Evolutionary conservation across 2,888 invertebrate species (phyloP), one percentile per base, ranked within the genome.

Genomic region (Latrodectus hesperus): DNA sequence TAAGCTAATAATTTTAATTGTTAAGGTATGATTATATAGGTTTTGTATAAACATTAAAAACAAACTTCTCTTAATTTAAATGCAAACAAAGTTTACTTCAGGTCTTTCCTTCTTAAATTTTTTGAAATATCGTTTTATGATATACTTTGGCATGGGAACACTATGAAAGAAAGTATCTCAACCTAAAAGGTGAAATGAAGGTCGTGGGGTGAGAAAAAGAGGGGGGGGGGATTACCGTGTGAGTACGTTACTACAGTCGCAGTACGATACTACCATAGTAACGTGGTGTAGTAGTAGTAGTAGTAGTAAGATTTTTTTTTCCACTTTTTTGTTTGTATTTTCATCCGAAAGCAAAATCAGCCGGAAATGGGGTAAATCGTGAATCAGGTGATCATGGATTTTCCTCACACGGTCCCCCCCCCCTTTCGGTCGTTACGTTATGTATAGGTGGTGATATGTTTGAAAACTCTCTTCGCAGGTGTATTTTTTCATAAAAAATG

Each of bases 101-200:
- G 38, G 0, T 38, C 38, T 38, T 38, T 38, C 4, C 4, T 38
- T 38, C 38, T 38, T 38, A 38, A 38, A 38, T 38, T 38, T 38
- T 38, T 38, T 38, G 38, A 38, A 4, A 38, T 38, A 38, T 38
- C 38, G 38, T 38, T 38, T 38, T 38, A 38, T 38, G 38, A 38
- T 38, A 38, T 38, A 38, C 38, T 38, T 38, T 38, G 38, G 65
- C 73, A 81, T 81, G 81, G 73, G 81, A 81, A 81, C 65, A 81
- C 53, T 67, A 38, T 64, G 81, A 9, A 51, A 64, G 60, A 71
- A n/a, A 49, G 60, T 64, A 49, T 80, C 79, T 78, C 78, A 78
- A 77, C 65, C 0, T 51, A 12, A 72, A 71, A 81, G 81, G 81
- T 73, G 73, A 81, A 67, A 26, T 65, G 81, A 81, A 81, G 81